Base-by-base conservation (phyloP, 2,888 invertebrate genomes). In the Julus scandinavius region DNA sequence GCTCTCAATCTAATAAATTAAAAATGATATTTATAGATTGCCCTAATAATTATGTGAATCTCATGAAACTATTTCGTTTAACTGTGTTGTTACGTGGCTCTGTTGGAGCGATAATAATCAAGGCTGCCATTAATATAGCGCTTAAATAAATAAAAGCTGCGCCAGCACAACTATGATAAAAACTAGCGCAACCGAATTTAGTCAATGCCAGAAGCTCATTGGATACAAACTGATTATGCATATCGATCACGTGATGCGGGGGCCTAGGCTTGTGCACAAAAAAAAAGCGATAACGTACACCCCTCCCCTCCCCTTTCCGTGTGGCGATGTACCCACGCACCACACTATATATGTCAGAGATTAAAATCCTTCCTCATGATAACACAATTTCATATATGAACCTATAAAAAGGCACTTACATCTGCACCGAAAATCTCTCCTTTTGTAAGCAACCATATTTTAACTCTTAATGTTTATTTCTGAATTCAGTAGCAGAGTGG, bases 401-500 rank as follows among this genome's bases (percentile, higher is more conserved):
- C 72, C 63, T 72, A 72, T 72, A 72, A 72, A 72, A 72, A 72
- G 72, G 72, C 72, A 72, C 72, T 72, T 72, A 72, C 72, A 72
- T 72, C 72, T 72, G 29, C 72, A 29, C 29, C 29, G 29, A 72
- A 72, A 72, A 72, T 29, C 29, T 29, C n/a, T 72, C 29, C 11
- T 72, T 85, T 85, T 85, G 85, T 85, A 49, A 85, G 49, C 85
- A 85, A 41, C 45, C 85, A 41, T 85, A 85, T 85, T 85, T 85
- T 85, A 49, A 85, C 85, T 85, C 49, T 85, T 85, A 85, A 85
- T 41, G 49, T 41, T 85, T 85, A 85, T 72, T 72, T 72, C 29
- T 29, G 29, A 29, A n/a, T 72, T 72, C 72, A 72, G 72, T 9
- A 11, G 72, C 72, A 29, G 11, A 72, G 20, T n/a, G 45, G 20